Evolutionary conservation across 2,113 vertebrate species (phyloP).

Genomic region (Amazona guildingii): DNA sequence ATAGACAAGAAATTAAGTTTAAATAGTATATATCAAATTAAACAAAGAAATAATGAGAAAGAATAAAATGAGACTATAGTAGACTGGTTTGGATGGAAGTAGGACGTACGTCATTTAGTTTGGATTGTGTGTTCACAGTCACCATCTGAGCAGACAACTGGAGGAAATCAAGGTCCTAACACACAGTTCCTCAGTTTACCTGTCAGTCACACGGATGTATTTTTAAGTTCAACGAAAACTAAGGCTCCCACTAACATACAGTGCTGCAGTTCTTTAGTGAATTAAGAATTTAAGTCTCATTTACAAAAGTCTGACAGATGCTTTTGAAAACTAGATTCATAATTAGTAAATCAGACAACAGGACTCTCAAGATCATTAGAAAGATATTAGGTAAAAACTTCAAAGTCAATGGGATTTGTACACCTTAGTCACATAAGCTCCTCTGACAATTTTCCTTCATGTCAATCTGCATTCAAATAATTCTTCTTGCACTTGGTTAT

Average conservation of each 20-base stretch:
- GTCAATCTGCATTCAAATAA: constrained; percentile 31
- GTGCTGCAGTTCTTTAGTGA: neutral
- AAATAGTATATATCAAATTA: neutral
- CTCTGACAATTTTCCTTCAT: neutral
- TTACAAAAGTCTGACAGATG: neutral
- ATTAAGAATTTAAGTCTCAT: neutral
- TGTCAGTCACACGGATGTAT: neutral
- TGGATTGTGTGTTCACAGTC: neutral
- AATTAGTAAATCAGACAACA: constrained; percentile 33
- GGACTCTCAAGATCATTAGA: constrained; percentile 24
- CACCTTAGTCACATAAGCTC: constrained; percentile 10
- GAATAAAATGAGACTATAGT: neutral
- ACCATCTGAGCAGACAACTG: neutral
- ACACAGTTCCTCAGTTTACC: neutral
- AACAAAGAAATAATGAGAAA: neutral
- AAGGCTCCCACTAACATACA: neutral
- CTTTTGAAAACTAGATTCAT: constrained; percentile 20
- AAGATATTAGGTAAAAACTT: constrained; percentile 37
- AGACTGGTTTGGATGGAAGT: neutral
- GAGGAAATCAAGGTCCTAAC: neutral
- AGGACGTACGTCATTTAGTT: neutral
- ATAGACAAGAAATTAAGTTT: neutral
- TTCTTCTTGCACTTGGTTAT: neutral
- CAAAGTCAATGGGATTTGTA: constrained; percentile 33
- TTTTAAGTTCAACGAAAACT: neutral